Percentiles rank a stretch among this genome's conserved stretches.
phyloP scores from a whole-genome alignment of 2,888 invertebrate genomes.

The Troides oblongomaculatus region DNA sequence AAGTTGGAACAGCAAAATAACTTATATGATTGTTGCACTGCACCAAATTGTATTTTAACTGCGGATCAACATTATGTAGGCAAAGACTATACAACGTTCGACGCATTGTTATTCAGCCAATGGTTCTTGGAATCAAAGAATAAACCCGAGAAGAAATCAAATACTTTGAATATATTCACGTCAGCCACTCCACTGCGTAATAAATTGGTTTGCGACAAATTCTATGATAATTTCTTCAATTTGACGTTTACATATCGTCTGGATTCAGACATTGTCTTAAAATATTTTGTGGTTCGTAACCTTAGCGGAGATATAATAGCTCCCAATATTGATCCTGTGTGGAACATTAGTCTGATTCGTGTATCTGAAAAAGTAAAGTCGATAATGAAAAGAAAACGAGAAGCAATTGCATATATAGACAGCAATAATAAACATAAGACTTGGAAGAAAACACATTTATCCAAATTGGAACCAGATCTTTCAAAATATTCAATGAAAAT shows the following conservation, averaged over 20 bases:
- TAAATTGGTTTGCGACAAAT: conserved; percentile 50
- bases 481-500: conserved; percentile 48
- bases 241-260: conserved; percentile 59
- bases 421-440: conserved; percentile 47
- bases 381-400: conserved; percentile 46
- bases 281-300: conserved; percentile 50
- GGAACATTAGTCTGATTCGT: conserved; percentile 36
- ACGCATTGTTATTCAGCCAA: conserved; percentile 50
- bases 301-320: conserved; percentile 44
- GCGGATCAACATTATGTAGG: conserved; percentile 40
- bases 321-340: conserved; percentile 42
- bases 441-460: conserved; percentile 46
- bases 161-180: conserved; percentile 46
- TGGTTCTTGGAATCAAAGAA: conserved; percentile 32
- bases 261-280: conserved; percentile 57
- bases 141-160: conserved; percentile 38
- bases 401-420: conserved; percentile 55
- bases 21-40: conserved; percentile 37
- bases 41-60: conserved; percentile 47
- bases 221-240: conserved; percentile 55
- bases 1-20: conserved; percentile 28
- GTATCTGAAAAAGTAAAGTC: conserved; percentile 38
- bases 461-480: conserved; percentile 52
- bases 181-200: conserved; percentile 47
- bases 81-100: conserved; percentile 39